Evolutionary conservation across 2,113 vertebrate species (phyloP).

Genomic region (Excalfactoria chinensis): DNA sequence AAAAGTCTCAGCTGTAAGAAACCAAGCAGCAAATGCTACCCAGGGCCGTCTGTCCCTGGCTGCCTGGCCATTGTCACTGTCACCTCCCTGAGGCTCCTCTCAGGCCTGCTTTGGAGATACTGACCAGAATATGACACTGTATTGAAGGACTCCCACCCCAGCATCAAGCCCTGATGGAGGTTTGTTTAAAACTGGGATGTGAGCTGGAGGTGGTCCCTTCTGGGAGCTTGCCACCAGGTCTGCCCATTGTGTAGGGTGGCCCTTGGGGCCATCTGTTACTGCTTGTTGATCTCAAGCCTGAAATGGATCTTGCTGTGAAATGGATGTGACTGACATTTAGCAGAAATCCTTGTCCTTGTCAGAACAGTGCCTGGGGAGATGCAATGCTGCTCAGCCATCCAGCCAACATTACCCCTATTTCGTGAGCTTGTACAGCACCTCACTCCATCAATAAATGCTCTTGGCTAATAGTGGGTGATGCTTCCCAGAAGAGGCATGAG

Average conservation of each 20-base stretch:
- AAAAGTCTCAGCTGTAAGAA: background rate
- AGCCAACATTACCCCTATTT: background rate
- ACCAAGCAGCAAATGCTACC: background rate
- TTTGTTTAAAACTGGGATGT: background rate
- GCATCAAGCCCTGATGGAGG: background rate
- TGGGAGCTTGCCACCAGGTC: background rate
- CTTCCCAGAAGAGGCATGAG: slow-evolving; percentile 8
- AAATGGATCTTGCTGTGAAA: background rate
- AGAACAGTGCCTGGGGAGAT: slow-evolving; percentile 41
- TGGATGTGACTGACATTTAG: slow-evolving; percentile 55
- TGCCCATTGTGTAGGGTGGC: background rate
- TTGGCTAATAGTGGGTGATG: background rate
- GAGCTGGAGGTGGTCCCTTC: background rate
- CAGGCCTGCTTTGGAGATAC: background rate
- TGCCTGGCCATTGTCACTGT: background rate
- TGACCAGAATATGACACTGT: background rate
- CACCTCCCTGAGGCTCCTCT: background rate
- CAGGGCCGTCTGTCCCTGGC: slow-evolving; percentile 1
- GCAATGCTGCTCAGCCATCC: background rate
- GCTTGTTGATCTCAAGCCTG: background rate
- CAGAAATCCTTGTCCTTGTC: background rate
- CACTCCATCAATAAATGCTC: background rate
- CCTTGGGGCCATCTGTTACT: background rate
- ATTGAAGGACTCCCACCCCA: background rate
- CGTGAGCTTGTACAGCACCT: slow-evolving; percentile 40